These are phyloP conservation scores for Chymomyza costata DNA, from an alignment of 1,140 invertebrate genomes.

Conservation along the genomic window DNA sequence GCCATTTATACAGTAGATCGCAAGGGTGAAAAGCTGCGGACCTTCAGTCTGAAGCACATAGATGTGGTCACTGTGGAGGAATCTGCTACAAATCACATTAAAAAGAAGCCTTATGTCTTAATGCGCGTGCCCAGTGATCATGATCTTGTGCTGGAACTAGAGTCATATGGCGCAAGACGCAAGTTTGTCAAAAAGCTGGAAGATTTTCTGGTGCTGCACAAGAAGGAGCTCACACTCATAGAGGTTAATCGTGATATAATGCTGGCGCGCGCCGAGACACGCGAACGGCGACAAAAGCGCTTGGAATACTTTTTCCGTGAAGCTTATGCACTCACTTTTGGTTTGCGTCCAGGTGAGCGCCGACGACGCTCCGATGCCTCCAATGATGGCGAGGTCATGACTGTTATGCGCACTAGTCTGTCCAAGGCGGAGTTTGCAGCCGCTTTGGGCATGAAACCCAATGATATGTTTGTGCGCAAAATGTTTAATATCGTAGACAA, in stretches of 20 bases:
- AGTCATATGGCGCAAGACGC: slow-evolving; percentile 85
- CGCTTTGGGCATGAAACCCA: slow-evolving; percentile 96
- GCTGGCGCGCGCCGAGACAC: slow-evolving; percentile 95
- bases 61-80: slow-evolving; percentile 89
- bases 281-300: slow-evolving; percentile 93
- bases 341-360: slow-evolving; percentile 84
- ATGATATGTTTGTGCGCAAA: slow-evolving; percentile 97
- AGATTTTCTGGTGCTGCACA: slow-evolving; percentile 87
- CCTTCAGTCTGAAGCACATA: slow-evolving; percentile 84
- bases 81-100: slow-evolving; percentile 84
- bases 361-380: slow-evolving; percentile 82
- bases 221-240: slow-evolving; percentile 80
- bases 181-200: slow-evolving; percentile 95
- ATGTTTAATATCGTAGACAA: slow-evolving; percentile 99
- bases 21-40: slow-evolving; percentile 91
- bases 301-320: slow-evolving; percentile 99
- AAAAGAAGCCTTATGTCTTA: slow-evolving; percentile 89
- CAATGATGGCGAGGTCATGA: slow-evolving; percentile 89
- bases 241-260: slow-evolving; percentile 86
- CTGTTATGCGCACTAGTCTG: slow-evolving; percentile 94
- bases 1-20: slow-evolving; percentile 89
- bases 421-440: slow-evolving; percentile 98
- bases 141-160: slow-evolving; percentile 96
- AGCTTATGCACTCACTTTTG: slow-evolving; percentile 96
- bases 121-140: slow-evolving; percentile 94